Base-by-base conservation (phyloP, 2,888 invertebrate genomes). In the Thalpophila matura region DNA sequence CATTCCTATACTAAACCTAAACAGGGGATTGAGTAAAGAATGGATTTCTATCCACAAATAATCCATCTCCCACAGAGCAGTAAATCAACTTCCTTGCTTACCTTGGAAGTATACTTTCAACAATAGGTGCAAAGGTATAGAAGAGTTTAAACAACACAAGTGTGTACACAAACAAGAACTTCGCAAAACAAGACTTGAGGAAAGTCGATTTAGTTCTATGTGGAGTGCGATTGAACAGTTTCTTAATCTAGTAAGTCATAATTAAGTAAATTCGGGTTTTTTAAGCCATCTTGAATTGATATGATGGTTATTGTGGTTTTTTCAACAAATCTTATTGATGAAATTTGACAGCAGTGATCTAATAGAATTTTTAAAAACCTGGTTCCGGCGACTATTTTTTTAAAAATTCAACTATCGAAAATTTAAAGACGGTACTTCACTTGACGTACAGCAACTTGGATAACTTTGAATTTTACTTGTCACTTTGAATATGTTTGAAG, bases 41-140 rank as follows among this genome's bases (percentile, higher is more conserved):
- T 26, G 0, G n/a, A 20, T 26, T 9, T 45, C n/a, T 33, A 20
- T 38, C 16, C n/a, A 1, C 40, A 54, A 50, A 51, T 37, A 42
- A 61, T 62, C 14, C 10, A 49, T 53, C 31, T 60, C 22, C 12
- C 12, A 24, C 14, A 7, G 2, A 75, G 29, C 42, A 54, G 45
- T 63, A 54, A 71, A 71, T 62, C 71, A 72, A 71, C 58, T 58
- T 33, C 7, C 38, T 49, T 14, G 27, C 24, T 29, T 74, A 53
- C 51, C 26, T 53, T 12, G 14, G 12, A 43, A 60, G 40, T 50
- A 47, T 43, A 40, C 27, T 6, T 38, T 61, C 51, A 43, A 71
- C 64, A 71, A 63, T 40, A 10, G 37, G 27, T 37, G 47, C 47
- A 59, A 75, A 74, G 54, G 50, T 54, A 49, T 2, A 10, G 42